phyloP scores from a whole-genome alignment of 2,888 invertebrate species.

The Adelognathus sp. region DNA sequence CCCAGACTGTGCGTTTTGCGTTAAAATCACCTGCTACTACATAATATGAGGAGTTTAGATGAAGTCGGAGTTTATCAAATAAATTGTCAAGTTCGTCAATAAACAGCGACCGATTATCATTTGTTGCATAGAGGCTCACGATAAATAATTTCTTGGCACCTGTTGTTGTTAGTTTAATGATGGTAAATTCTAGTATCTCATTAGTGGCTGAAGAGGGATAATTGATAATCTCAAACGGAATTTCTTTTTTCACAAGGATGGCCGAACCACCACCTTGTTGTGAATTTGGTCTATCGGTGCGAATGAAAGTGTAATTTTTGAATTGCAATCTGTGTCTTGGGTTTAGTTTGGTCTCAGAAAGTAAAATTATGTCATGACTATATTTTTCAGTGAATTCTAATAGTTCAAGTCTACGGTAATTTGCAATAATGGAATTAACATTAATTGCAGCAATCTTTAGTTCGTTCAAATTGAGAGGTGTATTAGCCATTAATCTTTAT shows the following conservation, averaged over 20 bases:
- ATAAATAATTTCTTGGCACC: not conserved
- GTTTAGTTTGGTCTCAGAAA: constrained; percentile 8
- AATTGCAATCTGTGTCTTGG: constrained; percentile 2
- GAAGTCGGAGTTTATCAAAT: not conserved
- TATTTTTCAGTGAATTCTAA: not conserved
- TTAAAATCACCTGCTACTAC: constrained; percentile 25
- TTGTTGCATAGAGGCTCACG: constrained; percentile 6
- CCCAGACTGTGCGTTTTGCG: constrained; percentile 4
- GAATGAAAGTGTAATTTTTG: constrained; percentile 3
- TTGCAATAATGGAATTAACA: too few relatives aligned
- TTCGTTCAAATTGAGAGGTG: too few relatives aligned
- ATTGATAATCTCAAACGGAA: not conserved
- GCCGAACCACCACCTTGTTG: constrained; percentile 25
- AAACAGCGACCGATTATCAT: constrained; percentile 2
- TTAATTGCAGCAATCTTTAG: too few relatives aligned
- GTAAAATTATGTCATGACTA: not conserved
- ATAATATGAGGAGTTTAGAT: not conserved
- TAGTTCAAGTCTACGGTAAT: too few relatives aligned
- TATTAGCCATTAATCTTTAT: too few relatives aligned
- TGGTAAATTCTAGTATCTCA: constrained; percentile 6
- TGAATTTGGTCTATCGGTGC: constrained; percentile 12
- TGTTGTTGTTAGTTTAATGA: not conserved
- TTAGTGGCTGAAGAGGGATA: not conserved
- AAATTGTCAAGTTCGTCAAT: not conserved
- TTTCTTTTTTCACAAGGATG: constrained; percentile 3